Percentiles rank a stretch among this genome's conserved stretches.
Conservation (phyloP, 2,888 invertebrate species). For the Scotopteryx bipunctaria region DNA sequence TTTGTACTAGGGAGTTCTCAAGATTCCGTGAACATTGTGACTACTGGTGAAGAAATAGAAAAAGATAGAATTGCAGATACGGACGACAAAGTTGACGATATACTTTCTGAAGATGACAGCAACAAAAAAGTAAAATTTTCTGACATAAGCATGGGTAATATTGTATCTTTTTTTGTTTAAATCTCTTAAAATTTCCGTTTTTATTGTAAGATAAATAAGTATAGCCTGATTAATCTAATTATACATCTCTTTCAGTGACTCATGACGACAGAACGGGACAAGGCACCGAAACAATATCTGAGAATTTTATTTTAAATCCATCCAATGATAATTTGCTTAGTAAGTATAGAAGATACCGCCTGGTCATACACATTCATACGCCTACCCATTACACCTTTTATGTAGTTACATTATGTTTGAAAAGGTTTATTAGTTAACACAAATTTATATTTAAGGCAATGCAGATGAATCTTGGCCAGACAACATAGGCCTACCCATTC, state of each 20-base stretch:
- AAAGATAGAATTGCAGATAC: slow-evolving; percentile 12
- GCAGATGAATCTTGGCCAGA: slow-evolving; percentile 71
- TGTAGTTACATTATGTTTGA: too few species aligned
- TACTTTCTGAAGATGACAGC: slow-evolving; percentile 37
- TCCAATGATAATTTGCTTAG: slow-evolving; percentile 60
- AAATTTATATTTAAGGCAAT: slow-evolving; percentile 51
- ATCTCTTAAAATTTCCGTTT: too few species aligned
- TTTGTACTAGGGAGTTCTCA: background rate
- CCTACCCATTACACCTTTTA: too few species aligned
- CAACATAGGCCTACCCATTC: slow-evolving; percentile 40
- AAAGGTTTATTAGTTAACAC: too few species aligned
- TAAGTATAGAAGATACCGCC: too few species aligned
- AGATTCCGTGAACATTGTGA: too few species aligned
- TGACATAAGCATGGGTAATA: slow-evolving; percentile 60
- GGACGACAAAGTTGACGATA: slow-evolving; percentile 43
- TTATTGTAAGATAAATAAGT: too few species aligned
- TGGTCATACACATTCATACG: too few species aligned
- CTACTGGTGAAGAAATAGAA: slow-evolving; percentile 16
- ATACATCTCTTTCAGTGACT: slow-evolving; percentile 22
- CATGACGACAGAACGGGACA: slow-evolving; percentile 4
- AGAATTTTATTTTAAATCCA: slow-evolving; percentile 30
- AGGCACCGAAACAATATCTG: background rate
- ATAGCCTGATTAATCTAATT: background rate
- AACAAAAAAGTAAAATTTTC: slow-evolving; percentile 68
- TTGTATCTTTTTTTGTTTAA: slow-evolving; percentile 30